Evolutionary conservation across 2,888 invertebrate species (phyloP), one percentile per base, ranked within the genome.

Genomic region (Emmelina monodactyla): DNA sequence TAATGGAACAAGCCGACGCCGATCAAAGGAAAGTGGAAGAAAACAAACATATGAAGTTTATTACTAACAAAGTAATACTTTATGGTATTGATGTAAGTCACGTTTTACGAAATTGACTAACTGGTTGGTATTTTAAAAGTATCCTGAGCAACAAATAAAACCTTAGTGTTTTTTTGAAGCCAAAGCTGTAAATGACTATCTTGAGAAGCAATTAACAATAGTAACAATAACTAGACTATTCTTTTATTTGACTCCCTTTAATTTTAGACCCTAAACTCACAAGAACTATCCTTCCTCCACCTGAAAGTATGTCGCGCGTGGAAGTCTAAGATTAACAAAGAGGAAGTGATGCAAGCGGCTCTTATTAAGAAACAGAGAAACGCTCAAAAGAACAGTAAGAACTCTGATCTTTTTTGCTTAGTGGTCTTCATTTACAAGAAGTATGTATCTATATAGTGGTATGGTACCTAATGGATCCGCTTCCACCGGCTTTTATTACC

Each of bases 271-370:
- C 55, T 84, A 32, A 68, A 75, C 32, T 65, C 72, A 12, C 78
- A 82, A 50, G 84, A 84, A 45, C 47, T 84, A n/a, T 78, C 82
- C 13, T 73, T 78, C 42, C 57, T 84, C 12, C 83, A 84, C 45
- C 52, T 73, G 1, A 82, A 81, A 62, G 75, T 83, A 22, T 82
- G 82, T 46, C 76, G 78, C 4, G 75, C 70, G 2, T 82, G 82
- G 62, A 73, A 76, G 52, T 43, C 44, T 2, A 78, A 68, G 42
- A 38, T 76, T 2, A 59, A 46, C 16, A 73, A 80, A 42, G 78
- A 80, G 43, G 68, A 80, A 37, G 61, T 61, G 14, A 50, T 82
- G 4, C 60, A 79, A 49, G 75, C 67, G 39, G 82, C 82, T 43
- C 43, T 83, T 25, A 47, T 71, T 31, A 70, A 54, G 32, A 83